These are phyloP conservation scores for Paguma larvata DNA, from an alignment of 2,797 vertebrate genomes.

Conservation along the genomic window DNA sequence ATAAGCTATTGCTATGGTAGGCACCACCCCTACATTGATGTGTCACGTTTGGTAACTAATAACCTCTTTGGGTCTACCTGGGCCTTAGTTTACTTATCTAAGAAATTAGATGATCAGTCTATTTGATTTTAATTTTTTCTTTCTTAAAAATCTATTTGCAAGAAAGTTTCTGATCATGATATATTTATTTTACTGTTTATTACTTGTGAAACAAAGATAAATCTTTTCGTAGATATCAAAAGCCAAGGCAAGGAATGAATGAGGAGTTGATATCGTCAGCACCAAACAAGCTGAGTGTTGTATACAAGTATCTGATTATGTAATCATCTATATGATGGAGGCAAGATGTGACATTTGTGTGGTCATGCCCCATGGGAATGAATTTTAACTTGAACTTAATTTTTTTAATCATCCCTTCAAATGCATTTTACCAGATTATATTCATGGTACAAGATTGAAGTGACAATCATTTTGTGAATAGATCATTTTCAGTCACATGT, in stretches of 20 bases:
- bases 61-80: neutral
- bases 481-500: neutral
- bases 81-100: neutral
- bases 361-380: neutral
- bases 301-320: neutral
- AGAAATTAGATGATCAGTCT: neutral
- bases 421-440: neutral
- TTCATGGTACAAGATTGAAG: neutral
- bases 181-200: neutral
- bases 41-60: neutral
- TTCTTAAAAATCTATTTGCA: neutral
- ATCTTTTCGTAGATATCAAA: neutral
- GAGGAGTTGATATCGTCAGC: neutral
- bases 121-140: neutral
- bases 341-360: neutral
- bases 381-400: slow-evolving; percentile 45
- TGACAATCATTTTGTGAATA: neutral
- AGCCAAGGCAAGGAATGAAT: neutral
- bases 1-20: neutral
- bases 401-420: slow-evolving; percentile 1
- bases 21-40: neutral
- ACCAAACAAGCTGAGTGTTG: neutral
- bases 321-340: neutral
- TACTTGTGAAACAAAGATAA: neutral
- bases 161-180: neutral